Base-by-base conservation (phyloP, 2,888 invertebrate species). In the Leptarthrus brevirostris region DNA sequence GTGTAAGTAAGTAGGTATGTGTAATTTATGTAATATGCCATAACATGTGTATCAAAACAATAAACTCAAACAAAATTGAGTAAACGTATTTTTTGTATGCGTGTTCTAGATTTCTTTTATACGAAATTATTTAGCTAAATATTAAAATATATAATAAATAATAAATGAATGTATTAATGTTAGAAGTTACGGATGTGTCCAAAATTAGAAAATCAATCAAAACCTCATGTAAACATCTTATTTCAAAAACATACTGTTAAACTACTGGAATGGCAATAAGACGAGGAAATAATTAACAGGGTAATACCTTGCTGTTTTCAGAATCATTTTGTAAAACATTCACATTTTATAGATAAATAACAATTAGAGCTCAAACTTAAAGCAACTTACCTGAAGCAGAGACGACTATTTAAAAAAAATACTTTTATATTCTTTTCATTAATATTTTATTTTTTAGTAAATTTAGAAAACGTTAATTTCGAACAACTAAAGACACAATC, bases 41-140 rank as follows among this genome's bases (percentile, higher is more conserved):
- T 40, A 64, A 24, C 16, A 64, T 24, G 49, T 20, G 49, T 47
- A 64, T 24, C 47, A 14, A 47, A 64, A 22, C 47, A 24, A 64
- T 64, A 64, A 64, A 44, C 64, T 64, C 64, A 64, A 64, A 64
- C 64, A 64, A 47, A 64, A 47, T 64, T 64, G 64, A 64, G 64
- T 44, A 18, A 12, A 64, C 14, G 24, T 44, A 64, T 24, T 47
- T 22, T 40, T 3, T 44, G 64, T 44, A 47, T 26, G 47, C 58
- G 36, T 58, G 18, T 36, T 40, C 58, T 58, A 12, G 18, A n/a
- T 47, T 44, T 64, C 16, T 64, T 44, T 40, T 14, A 56, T 58
- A 16, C 30, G 16, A 36, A 26, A 58, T 34, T 36, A 58, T 58
- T 30, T 64, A 64, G 20, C 24, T 47, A 24, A 64, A 64, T 44